phyloP scores from a whole-genome alignment of 2,113 vertebrate species.

The Colistium nudipinnis region DNA sequence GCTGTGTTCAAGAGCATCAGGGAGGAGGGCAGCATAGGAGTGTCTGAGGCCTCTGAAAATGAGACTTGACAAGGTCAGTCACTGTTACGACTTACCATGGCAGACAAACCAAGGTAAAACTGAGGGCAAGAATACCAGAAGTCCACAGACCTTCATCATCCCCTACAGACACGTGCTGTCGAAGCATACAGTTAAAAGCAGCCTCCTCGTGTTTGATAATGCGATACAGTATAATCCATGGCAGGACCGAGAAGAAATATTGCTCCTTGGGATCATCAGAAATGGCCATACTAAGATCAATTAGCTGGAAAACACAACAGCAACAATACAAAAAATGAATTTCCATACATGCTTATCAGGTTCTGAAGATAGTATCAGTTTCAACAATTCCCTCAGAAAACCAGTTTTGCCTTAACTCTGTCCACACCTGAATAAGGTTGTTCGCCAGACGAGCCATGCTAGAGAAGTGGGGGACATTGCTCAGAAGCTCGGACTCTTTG shows the following conservation, averaged over 20 bases:
- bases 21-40: constrained; percentile 92
- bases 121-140: constrained; percentile 10
- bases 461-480: constrained; percentile 77
- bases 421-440: constrained; percentile 94
- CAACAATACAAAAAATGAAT: not conserved
- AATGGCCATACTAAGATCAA: constrained; percentile 92
- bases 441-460: constrained; percentile 88
- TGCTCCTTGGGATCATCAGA: constrained; percentile 94
- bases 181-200: constrained; percentile 85
- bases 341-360: not conserved
- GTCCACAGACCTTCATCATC: constrained; percentile 85
- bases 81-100: not conserved
- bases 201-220: constrained; percentile 95
- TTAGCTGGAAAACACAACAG: constrained; percentile 82
- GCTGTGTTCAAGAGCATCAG: constrained; percentile 96
- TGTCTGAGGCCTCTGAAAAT: constrained; percentile 80
- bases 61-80: constrained; percentile 27
- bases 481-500: constrained; percentile 81
- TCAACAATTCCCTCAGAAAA: not conserved
- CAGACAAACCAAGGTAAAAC: constrained; percentile 2
- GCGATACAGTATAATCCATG: constrained; percentile 93
- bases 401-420: not conserved
- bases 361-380: not conserved
- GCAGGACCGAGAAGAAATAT: constrained; percentile 91
- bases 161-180: constrained; percentile 84